These are phyloP conservation scores for Heterochromis multidens DNA, from an alignment of 2,113 vertebrate genomes.

Conservation along the genomic window DNA sequence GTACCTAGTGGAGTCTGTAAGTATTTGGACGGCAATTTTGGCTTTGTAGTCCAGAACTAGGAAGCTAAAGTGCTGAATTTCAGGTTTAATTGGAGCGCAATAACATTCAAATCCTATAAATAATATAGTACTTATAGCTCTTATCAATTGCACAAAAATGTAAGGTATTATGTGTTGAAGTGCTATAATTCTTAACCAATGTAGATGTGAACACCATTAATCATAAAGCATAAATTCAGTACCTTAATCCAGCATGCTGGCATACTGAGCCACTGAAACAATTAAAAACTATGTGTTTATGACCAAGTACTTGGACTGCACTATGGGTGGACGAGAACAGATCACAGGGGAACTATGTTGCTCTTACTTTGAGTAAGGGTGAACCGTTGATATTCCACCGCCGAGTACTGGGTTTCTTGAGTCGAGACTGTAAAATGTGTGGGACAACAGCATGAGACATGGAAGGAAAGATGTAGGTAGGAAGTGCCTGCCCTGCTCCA, in stretches of 20 bases:
- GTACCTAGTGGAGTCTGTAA: constrained; percentile 21
- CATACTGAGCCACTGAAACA: background rate
- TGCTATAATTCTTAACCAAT: background rate
- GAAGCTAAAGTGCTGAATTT: background rate
- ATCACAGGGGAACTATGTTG: constrained; percentile 7
- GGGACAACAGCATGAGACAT: constrained; percentile 52
- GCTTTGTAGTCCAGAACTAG: background rate
- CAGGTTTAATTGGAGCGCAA: background rate
- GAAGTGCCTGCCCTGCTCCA: background rate
- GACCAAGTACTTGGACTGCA: constrained; percentile 20
- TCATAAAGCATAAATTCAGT: background rate
- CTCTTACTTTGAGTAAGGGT: constrained; percentile 74
- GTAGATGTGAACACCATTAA: background rate
- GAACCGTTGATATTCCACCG: constrained; percentile 73
- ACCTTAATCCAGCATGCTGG: background rate
- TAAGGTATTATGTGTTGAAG: background rate
- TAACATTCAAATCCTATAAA: background rate
- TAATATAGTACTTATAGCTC: background rate
- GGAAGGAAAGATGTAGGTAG: background rate
- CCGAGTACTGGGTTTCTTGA: constrained; percentile 72
- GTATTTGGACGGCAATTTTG: constrained; percentile 1
- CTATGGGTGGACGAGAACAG: constrained; percentile 2
- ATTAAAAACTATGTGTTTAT: background rate
- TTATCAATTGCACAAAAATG: background rate
- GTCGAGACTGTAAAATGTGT: constrained; percentile 70